Percentiles rank a stretch among this genome's conserved stretches.
phyloP scores from a whole-genome alignment of 2,888 invertebrate species.

The Caprella mutica region DNA sequence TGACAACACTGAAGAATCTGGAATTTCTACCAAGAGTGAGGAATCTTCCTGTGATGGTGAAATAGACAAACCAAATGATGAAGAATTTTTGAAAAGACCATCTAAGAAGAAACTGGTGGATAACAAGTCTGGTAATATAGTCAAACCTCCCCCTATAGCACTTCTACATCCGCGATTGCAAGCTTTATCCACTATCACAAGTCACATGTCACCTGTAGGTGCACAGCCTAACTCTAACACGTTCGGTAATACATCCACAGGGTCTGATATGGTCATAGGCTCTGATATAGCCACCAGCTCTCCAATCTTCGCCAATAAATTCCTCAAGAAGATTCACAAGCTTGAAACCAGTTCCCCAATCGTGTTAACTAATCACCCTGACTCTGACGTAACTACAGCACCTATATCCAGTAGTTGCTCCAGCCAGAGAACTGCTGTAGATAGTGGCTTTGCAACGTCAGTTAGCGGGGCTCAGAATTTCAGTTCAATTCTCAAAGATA shows the following conservation, averaged over 20 bases:
- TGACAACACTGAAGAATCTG: too few relatives aligned
- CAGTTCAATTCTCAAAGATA: conserved; percentile 5
- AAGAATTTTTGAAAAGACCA: too few relatives aligned
- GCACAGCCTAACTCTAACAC: not conserved
- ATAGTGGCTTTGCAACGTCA: conserved; percentile 3
- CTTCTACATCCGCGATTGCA: conserved; percentile 8
- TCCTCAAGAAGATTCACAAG: conserved; percentile 1
- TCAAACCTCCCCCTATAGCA: too few relatives aligned
- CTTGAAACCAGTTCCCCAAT: not conserved
- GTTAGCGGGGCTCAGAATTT: not conserved
- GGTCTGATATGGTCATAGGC: too few relatives aligned
- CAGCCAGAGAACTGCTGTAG: conserved; percentile 4
- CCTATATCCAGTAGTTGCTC: not conserved
- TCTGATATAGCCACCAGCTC: conserved; percentile 29
- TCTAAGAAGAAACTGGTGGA: too few relatives aligned
- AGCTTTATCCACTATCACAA: conserved; percentile 20
- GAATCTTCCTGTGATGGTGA: too few relatives aligned
- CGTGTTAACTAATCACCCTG: not conserved
- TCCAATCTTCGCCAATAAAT: conserved; percentile 11
- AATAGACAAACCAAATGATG: too few relatives aligned
- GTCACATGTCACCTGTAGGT: conserved; percentile 28
- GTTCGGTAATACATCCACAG: too few relatives aligned
- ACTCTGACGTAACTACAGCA: not conserved
- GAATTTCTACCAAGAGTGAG: too few relatives aligned
- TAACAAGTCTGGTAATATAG: too few relatives aligned